Conservation (phyloP, 37 sponge, comb jelly and placozoan species). For the Bolinopsis microptera region DNA sequence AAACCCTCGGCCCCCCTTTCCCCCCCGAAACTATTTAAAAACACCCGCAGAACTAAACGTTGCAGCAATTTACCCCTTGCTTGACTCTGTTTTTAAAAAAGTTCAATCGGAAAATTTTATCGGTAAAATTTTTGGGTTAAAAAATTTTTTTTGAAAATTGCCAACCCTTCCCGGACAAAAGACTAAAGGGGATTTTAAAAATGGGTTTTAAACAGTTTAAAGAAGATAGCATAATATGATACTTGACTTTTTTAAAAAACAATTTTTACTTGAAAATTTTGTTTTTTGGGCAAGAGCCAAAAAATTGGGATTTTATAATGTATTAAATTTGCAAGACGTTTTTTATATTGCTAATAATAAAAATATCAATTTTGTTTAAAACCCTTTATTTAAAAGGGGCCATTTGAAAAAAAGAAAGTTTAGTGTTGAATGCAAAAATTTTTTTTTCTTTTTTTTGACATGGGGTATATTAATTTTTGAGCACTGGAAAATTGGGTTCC, state of each 20-base stretch:
- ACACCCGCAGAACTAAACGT: neutral
- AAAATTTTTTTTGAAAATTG: neutral
- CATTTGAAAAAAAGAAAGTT: neutral
- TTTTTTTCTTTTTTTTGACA: neutral
- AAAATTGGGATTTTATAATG: conserved; percentile 3
- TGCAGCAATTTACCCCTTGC: too few species aligned
- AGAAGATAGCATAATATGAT: neutral
- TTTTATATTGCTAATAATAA: neutral
- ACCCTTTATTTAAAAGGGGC: neutral
- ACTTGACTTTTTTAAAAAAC: neutral
- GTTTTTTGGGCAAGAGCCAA: neutral
- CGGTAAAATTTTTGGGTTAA: neutral
- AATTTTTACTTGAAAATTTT: neutral
- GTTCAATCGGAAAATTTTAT: too few species aligned
- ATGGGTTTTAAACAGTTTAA: neutral
- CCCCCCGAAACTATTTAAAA: neutral
- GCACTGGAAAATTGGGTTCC: too few species aligned
- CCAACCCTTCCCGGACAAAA: neutral
- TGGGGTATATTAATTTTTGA: neutral
- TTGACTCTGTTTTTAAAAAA: too few species aligned
- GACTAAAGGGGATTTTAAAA: neutral
- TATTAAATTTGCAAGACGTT: conserved; percentile 34
- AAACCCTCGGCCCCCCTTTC: neutral
- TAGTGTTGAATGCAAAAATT: neutral
- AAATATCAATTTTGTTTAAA: neutral